Evolutionary conservation across 2,797 vertebrate genomes (phyloP), one percentile per base, ranked within the genome.

Genomic region (Chaenodraco wilsoni): DNA sequence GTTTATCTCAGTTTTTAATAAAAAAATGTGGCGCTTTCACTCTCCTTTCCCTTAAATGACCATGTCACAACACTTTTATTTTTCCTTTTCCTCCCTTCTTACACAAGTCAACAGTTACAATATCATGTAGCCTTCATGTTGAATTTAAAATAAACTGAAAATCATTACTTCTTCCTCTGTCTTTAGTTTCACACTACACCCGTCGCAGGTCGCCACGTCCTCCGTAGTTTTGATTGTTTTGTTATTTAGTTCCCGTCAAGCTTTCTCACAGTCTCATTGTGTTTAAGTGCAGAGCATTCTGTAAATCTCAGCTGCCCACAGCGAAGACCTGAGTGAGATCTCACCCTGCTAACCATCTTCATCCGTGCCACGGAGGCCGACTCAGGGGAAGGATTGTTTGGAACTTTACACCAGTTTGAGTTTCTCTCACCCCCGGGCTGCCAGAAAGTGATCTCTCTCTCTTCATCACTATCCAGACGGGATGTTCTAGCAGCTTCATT

Each of bases 371-470:
- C 73, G 45, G 49, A 50, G 70, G 41, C 50, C 16, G 0, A 70
- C 43, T 71, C 59, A 59, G 70, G 70, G 80, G 82, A 74, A n/a
- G 33, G 52, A 56, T 81, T 69, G 77, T 72, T 37, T n/a, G n/a
- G 63, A 49, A 48, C 83, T 89, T 87, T 40, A 82, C 84, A 76
- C 84, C 73, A 79, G 86, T 84, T 87, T 75, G 66, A 77, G 72
- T 88, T 84, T 84, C 85, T 81, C 77, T 82, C 84, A 65, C 82
- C 65, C 43, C 8, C 6, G 41, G 43, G 64, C 73, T 74, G 74
- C 59, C 77, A 82, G 19, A 79, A 69, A 76, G 52, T 61, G 65
- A 70, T 83, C 66, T 54, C 58, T 37, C 33, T 27, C 33, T 37
- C 2, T 62, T 77, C 74, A 66, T 81, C 78, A 33, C 73, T 60